Conservation (phyloP, 1,140 invertebrate genomes). For the Halesus radiatus region DNA sequence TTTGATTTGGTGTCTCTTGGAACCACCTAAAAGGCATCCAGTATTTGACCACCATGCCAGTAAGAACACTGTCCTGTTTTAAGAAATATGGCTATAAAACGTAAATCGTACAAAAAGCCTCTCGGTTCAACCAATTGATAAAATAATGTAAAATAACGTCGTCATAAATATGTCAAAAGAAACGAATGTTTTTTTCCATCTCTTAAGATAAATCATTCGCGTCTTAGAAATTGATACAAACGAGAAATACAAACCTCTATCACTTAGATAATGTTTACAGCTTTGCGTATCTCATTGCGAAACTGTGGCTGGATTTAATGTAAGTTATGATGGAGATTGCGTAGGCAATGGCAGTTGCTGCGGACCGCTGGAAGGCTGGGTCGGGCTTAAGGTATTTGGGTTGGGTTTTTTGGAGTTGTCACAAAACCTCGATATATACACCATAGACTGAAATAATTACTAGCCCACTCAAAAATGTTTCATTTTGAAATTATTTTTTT, state of each 20-base stretch:
- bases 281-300: constrained; percentile 34
- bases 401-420: constrained; percentile 50
- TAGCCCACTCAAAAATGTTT: too few species aligned
- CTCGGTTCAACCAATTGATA: neutral
- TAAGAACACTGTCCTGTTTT: too few species aligned
- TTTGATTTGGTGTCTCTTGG: too few species aligned
- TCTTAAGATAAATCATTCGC: constrained; percentile 8
- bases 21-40: too few species aligned
- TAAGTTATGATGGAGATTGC: constrained; percentile 33
- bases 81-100: too few species aligned
- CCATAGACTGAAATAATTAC: too few species aligned
- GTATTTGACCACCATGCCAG: too few species aligned
- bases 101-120: too few species aligned
- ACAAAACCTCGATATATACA: constrained; percentile 27
- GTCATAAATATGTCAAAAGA: constrained; percentile 2
- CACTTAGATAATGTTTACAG: constrained; percentile 20
- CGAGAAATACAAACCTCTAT: constrained; percentile 27
- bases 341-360: constrained; percentile 32
- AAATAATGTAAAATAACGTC: neutral
- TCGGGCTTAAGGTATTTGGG: constrained; percentile 27
- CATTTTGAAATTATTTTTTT: too few species aligned
- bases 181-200: neutral
- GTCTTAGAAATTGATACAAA: constrained; percentile 21
- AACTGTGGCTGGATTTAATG: constrained; percentile 15
- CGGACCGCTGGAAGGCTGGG: neutral